Conservation (phyloP, 2,797 vertebrate genomes). For the Pangasius mekongensis region DNA sequence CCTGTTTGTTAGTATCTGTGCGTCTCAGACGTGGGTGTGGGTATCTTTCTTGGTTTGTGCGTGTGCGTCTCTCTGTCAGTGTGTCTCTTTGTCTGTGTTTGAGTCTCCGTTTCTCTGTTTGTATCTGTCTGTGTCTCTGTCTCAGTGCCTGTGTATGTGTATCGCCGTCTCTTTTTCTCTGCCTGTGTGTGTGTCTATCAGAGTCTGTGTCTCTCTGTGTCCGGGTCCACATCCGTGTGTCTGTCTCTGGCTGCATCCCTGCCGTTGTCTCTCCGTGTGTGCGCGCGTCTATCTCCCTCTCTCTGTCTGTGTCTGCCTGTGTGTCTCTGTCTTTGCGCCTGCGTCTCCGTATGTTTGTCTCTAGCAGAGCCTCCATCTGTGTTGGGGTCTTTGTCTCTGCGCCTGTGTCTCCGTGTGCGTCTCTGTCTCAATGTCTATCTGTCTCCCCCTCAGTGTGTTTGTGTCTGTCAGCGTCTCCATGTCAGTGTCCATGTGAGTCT, state of each 20-base stretch:
- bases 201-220: too few relatives aligned
- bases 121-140: background rate
- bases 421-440: background rate
- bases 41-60: background rate
- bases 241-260: background rate
- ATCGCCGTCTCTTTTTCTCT: background rate
- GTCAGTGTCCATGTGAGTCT: background rate
- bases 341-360: background rate
- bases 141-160: background rate
- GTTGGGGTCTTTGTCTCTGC: background rate
- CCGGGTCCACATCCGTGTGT: background rate
- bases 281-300: background rate
- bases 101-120: background rate
- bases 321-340: background rate
- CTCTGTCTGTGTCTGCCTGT: background rate
- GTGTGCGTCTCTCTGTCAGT: background rate
- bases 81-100: background rate
- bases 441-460: background rate
- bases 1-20: background rate
- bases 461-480: background rate
- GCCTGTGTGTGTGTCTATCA: background rate
- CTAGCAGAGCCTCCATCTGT: background rate
- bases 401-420: background rate
- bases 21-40: background rate
- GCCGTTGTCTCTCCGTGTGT: background rate